Base-by-base conservation (phyloP, 2,888 invertebrate genomes). In the Dysmachus trigonus region DNA sequence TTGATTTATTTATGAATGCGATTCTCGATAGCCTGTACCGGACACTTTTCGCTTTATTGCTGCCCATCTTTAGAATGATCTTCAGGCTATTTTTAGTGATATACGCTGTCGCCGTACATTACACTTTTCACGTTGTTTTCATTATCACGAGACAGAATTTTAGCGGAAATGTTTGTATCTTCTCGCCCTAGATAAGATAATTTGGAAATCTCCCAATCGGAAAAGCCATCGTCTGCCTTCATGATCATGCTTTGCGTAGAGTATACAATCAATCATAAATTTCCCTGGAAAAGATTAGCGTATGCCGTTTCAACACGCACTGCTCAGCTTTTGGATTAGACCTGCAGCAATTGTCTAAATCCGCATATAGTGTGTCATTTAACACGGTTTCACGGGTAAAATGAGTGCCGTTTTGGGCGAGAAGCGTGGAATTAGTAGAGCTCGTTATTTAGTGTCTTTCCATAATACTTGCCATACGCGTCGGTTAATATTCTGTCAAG, bases 401-500 rank as follows among this genome's bases (percentile, higher is more conserved):
- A 38, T 76, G 35, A 33, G 41, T 76, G 35, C 76, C 31, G 33
- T 38, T 35, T 76, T 38, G 27, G 76, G 15, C 10, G 38, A 6
- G 22, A 38, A 41, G 41, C 76, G 38, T 41, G 22, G 18, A 18
- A 27, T 38, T 76, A 13, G 76, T n/a, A 35, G 15, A 41, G 18
- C 76, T 35, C 22, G 13, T 1, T 35, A 13, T 10, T 35, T 35
- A 41, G 35, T 76, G 35, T 35, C 35, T 76, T 62, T 81, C 33
- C 18, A 53, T 7, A 81, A 62, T 18, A 51, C 27, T 30, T 51
- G 30, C 6, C 47, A 77, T 77, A n/a, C 27, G 27, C 41, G 38
- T 76, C 33, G 53, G n/a, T n/a, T 81, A 81, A 33, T 51, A 79
- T 38, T 81, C 53, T 35, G 53, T 13, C 15, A 81, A 81, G 33